Conservation (phyloP, 2,113 vertebrate genomes). For the Apus apus region DNA sequence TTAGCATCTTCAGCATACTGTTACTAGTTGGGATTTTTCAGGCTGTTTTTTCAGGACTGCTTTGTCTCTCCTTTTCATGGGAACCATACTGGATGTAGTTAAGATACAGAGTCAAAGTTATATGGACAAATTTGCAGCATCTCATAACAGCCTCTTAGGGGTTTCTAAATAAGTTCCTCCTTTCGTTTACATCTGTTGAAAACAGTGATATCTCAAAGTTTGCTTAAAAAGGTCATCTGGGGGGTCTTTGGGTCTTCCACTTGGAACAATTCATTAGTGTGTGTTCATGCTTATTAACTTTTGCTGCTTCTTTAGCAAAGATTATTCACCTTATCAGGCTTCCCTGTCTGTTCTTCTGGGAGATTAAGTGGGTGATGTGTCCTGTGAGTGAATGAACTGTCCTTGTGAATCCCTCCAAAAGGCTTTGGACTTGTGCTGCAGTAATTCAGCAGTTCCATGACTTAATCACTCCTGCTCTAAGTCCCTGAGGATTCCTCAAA, state of each 20-base stretch:
- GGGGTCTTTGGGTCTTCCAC: neutral
- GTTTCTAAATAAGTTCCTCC: neutral
- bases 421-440: neutral
- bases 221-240: rapidly evolving
- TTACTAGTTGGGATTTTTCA: neutral
- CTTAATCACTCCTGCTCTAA: neutral
- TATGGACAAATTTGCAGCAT: neutral
- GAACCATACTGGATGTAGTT: neutral
- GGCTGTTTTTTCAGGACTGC: neutral
- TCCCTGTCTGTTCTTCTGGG: neutral
- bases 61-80: neutral
- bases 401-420: neutral
- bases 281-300: neutral
- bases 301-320: neutral
- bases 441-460: neutral
- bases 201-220: neutral
- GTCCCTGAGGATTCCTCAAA: conserved; percentile 3
- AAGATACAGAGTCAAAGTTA: neutral
- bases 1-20: neutral
- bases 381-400: neutral
- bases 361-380: neutral
- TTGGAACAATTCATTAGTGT: neutral
- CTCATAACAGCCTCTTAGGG: neutral
- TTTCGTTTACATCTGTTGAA: neutral
- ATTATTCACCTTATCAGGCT: neutral